A percentile compares a stretch with the other conserved stretches of the same genome.
These are phyloP conservation scores for Oenanthe melanoleuca DNA, from an alignment of 2,113 vertebrate species.

Conservation along the genomic window DNA sequence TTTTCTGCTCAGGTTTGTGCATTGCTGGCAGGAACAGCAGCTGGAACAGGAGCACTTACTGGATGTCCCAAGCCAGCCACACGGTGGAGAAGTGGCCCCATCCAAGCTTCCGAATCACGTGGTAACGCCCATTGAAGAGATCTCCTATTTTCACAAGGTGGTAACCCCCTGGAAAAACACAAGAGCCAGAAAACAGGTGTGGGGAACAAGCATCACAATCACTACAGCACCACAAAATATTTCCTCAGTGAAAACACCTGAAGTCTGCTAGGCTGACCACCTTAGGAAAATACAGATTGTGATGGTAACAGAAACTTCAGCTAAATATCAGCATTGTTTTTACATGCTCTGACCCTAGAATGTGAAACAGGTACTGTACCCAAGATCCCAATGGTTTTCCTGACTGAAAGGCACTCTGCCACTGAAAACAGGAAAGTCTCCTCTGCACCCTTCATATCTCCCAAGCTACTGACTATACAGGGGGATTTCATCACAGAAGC, in stretches of 20 bases:
- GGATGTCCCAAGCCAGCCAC: slow-evolving; percentile 98
- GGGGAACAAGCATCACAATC: neutral
- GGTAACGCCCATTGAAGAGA: slow-evolving; percentile 91
- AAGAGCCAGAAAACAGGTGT: neutral
- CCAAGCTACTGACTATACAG: neutral
- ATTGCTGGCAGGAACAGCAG: neutral
- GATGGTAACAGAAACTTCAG: neutral
- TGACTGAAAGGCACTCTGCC: neutral
- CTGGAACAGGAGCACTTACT: slow-evolving; percentile 78
- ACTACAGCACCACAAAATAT: neutral
- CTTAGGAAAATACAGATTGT: neutral
- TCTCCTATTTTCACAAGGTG: slow-evolving; percentile 97
- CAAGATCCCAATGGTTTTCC: rapidly evolving
- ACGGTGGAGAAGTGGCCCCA: slow-evolving; percentile 99
- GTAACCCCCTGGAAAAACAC: slow-evolving; percentile 85
- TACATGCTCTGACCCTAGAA: rapidly evolving
- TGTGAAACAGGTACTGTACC: rapidly evolving
- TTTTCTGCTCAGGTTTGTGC: neutral
- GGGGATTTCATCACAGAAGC: neutral
- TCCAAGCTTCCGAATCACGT: slow-evolving; percentile 96
- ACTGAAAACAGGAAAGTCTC: neutral
- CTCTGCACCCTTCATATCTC: neutral
- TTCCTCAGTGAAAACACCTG: neutral
- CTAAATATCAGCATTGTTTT: neutral
- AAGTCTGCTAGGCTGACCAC: neutral